Conservation (phyloP, 2,888 invertebrate genomes). For the Palloptera scutellata region DNA sequence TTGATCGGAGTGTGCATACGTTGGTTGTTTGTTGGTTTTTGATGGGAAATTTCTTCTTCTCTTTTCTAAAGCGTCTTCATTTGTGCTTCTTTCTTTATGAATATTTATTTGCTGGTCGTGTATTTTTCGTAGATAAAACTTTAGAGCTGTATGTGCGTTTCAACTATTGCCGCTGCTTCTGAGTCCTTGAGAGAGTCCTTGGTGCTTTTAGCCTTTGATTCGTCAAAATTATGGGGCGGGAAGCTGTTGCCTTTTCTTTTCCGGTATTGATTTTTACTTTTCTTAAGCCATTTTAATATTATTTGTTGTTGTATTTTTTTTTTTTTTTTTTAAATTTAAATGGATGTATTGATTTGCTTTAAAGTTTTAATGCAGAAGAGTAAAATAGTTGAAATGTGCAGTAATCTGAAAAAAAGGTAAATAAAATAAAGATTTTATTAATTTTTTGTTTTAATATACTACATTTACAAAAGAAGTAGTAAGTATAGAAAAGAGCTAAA, state of each 20-base stretch:
- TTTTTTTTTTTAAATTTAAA: background rate
- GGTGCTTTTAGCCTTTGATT: slow-evolving; percentile 25
- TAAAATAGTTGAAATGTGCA: background rate
- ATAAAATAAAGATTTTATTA: background rate
- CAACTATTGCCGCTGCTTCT: background rate
- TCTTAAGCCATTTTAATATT: slow-evolving; percentile 8
- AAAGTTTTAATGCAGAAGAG: too few relatives aligned
- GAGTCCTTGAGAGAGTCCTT: background rate
- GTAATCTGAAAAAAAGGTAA: slow-evolving; percentile 14
- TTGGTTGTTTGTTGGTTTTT: too few relatives aligned
- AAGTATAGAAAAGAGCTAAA: background rate
- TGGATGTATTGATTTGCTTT: slow-evolving; percentile 4
- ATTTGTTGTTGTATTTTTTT: background rate
- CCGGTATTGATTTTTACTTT: slow-evolving; percentile 11
- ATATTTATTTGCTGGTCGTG: background rate
- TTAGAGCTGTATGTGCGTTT: background rate
- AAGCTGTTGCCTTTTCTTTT: slow-evolving; percentile 14
- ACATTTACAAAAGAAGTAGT: background rate
- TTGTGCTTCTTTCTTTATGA: background rate
- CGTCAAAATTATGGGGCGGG: slow-evolving; percentile 14
- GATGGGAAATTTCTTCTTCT: background rate
- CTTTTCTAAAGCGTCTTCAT: slow-evolving; percentile 19
- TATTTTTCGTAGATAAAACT: background rate
- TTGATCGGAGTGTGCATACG: too few relatives aligned
- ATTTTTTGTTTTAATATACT: background rate